phyloP scores from a whole-genome alignment of 2,888 invertebrate species.

The Drosophila phalerata region DNA sequence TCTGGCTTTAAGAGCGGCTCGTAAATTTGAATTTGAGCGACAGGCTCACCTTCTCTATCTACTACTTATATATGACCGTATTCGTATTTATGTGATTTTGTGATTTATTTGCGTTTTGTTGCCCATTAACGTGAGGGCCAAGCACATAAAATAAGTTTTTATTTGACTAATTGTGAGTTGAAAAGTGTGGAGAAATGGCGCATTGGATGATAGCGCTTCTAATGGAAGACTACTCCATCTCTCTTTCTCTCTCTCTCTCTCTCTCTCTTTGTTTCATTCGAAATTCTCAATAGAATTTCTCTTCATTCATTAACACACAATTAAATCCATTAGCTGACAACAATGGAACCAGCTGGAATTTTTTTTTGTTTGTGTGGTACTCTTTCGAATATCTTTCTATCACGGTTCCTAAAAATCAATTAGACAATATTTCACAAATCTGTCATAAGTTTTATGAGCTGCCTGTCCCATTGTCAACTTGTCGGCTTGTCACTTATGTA shows the following conservation, averaged over 20 bases:
- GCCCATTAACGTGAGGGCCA: constrained; percentile 63
- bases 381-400: constrained; percentile 28
- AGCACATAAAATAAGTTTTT: constrained; percentile 64
- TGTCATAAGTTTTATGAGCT: constrained; percentile 74
- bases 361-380: background rate
- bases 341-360: constrained; percentile 51
- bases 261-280: constrained; percentile 15
- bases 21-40: constrained; percentile 83
- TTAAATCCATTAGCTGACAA: constrained; percentile 73
- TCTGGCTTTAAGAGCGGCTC: constrained; percentile 75
- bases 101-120: constrained; percentile 82
- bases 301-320: constrained; percentile 76
- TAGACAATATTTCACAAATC: constrained; percentile 68
- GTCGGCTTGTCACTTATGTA: constrained; percentile 57
- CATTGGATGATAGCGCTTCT: constrained; percentile 24
- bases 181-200: constrained; percentile 62
- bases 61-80: constrained; percentile 36
- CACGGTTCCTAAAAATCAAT: constrained; percentile 63
- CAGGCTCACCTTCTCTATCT: constrained; percentile 59
- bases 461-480: constrained; percentile 63
- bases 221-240: constrained; percentile 27
- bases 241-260: background rate
- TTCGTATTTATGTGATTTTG: constrained; percentile 75
- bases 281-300: constrained; percentile 40
- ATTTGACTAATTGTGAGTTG: constrained; percentile 64